Evolutionary conservation across 2,113 vertebrate genomes (phyloP), one percentile per base, ranked within the genome.

Genomic region (Pundamilia nyererei): DNA sequence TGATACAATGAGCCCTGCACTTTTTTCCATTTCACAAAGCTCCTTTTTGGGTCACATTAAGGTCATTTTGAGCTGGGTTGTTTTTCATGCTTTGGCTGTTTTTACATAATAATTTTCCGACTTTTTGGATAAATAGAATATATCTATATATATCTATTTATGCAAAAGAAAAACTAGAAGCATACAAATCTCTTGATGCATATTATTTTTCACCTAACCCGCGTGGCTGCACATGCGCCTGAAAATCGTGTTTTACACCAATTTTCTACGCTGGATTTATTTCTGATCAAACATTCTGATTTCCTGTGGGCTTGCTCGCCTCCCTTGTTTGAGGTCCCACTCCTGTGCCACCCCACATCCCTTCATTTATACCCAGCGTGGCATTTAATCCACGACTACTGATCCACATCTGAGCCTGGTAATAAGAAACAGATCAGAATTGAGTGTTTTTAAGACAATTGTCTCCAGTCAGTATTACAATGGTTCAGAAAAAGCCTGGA

Each of bases 371-470:
- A 51, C 26, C 26, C 6, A 31, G 26, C 9, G 47, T 49, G 45
- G 15, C 15, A 49, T 77, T 77, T 33, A 51, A 77, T 49, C 45
- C 26, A 33, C 2, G 26, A 5, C 26, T 81, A 1, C 54, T 62
- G 42, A 35, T 51, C 51, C 21, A 58, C 51, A 70, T 72, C 60
- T 53, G 53, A 88, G 82, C 60, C 21, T 0, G 6, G 5, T 45
- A 21, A 60, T 47, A 62, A 15, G 14, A 33, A 85, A 65, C 26
- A 47, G 6, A 21, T 33, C 26, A 33, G 42, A 77, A 19, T 19
- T 51, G 45, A 77, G 45, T 38, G 26, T 51, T 51, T 77, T 33
- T 77, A 77, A 77, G 72, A n/a, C 29, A 77, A 33, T 2, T 77
- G 45, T 51, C 26, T 77, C 70, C 40, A 49, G 70, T 31, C 26